These are phyloP conservation scores for Anastrepha ludens DNA, from an alignment of 1,140 invertebrate genomes.

Conservation along the genomic window DNA sequence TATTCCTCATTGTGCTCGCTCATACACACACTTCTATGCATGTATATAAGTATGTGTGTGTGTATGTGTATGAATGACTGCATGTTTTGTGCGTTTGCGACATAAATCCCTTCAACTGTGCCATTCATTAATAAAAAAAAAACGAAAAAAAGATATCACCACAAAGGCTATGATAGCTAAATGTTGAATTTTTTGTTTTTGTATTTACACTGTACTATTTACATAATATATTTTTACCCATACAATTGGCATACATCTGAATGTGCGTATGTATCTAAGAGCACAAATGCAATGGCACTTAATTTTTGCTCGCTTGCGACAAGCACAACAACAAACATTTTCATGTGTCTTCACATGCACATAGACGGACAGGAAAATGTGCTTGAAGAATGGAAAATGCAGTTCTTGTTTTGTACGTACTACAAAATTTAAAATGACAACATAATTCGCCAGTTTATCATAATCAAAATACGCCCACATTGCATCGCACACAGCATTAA, in stretches of 20 bases:
- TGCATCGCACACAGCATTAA: slow-evolving; percentile 14
- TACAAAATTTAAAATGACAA: slow-evolving; percentile 72
- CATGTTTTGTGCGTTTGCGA: background rate
- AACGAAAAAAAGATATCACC: background rate
- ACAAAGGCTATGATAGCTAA: background rate
- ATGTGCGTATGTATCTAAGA: background rate
- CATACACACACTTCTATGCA: too few species aligned
- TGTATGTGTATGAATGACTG: background rate
- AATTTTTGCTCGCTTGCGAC: background rate
- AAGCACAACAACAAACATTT: background rate
- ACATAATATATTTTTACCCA: slow-evolving; percentile 5
- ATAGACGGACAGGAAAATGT: slow-evolving; percentile 15
- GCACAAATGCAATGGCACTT: background rate
- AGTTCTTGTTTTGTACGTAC: slow-evolving; percentile 11
- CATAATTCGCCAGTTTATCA: slow-evolving; percentile 74
- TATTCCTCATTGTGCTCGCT: background rate
- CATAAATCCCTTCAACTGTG: background rate
- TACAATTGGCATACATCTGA: background rate
- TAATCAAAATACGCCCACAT: slow-evolving; percentile 73
- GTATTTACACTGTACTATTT: background rate
- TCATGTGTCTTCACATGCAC: background rate
- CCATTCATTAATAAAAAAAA: background rate
- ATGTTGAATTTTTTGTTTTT: background rate
- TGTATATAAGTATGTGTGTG: background rate
- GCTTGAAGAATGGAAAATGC: slow-evolving; percentile 45